Conservation (phyloP, 2,888 invertebrate genomes). For the Acronicta psi region DNA sequence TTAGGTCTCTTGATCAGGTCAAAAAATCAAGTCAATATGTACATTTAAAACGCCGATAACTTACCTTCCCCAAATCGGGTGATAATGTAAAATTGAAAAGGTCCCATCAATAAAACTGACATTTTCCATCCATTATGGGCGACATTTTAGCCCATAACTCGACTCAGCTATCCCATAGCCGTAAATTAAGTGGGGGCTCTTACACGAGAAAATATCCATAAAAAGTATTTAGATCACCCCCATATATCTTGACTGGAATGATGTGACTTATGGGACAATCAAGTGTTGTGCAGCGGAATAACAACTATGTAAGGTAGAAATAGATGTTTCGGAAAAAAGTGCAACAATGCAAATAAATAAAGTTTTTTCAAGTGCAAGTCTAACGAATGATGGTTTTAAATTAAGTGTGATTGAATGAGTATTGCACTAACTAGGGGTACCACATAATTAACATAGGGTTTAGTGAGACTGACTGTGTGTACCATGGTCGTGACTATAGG, state of each 20-base stretch:
- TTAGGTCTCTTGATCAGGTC: too few species aligned
- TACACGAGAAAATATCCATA: slow-evolving; percentile 62
- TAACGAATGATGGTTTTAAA: too few species aligned
- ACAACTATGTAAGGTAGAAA: not conserved
- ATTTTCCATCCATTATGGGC: slow-evolving; percentile 58
- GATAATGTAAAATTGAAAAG: slow-evolving; percentile 60
- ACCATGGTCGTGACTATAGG: too few species aligned
- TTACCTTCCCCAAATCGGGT: slow-evolving; percentile 39
- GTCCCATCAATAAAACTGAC: slow-evolving; percentile 62
- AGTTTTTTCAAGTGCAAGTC: too few species aligned
- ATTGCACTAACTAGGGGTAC: too few species aligned
- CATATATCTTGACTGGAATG: slow-evolving; percentile 63
- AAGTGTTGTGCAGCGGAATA: slow-evolving; percentile 13
- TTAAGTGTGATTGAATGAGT: too few species aligned
- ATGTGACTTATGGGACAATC: slow-evolving; percentile 40
- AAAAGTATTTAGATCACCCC: slow-evolving; percentile 70
- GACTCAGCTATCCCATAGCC: slow-evolving; percentile 49
- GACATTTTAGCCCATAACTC: slow-evolving; percentile 56
- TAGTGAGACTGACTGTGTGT: too few species aligned
- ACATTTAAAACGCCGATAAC: slow-evolving; percentile 39
- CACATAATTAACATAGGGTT: too few species aligned
- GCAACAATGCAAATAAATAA: too few species aligned
- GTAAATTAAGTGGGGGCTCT: slow-evolving; percentile 39
- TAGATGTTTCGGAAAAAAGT: too few species aligned
- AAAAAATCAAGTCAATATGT: slow-evolving; percentile 8